Evolutionary conservation across 1,140 invertebrate genomes (phyloP), one percentile per base, ranked within the genome.

Genomic region (Daktulosphaira vitifoliae): DNA sequence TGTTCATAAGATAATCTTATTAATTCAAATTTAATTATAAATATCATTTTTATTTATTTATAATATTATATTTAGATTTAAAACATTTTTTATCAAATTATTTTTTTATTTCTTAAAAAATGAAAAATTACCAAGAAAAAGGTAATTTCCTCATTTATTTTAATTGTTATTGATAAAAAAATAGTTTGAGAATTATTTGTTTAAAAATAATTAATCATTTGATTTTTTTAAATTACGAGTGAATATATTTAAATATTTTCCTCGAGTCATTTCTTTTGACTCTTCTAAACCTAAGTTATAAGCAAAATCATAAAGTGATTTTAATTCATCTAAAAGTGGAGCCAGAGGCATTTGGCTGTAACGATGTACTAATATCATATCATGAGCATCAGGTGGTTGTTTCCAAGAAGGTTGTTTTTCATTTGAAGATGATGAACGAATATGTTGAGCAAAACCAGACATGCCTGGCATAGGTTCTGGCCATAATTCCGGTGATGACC

Each of bases 241-340:
- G n/a, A 73, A 67, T 49, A 96, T 90, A 77, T 93, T 92, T 44
- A 97, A 79, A 75, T 94, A 92, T 78, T 94, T 95, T 38, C 92
- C 93, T 69, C 92, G 79, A 0, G 92, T 96, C 88, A 96, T 93
- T 80, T 97, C 94, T 74, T 93, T 92, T 1, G 92, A 85, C 80
- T 98, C 93, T 73, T 95, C 91, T 13, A 93, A 75, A 7, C 92
- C 93, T 20, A 98, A 77, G 73, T 94, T 90, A 76, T 96, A 97
- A 6, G 93, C 92, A 50, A 90, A 78, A 73, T 96, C 92, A 73
- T 96, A 91, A 20, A 97, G 76, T 72, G 90, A 89, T 74, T 92
- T 90, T 0, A 96, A 90, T 82, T 96, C 93, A 67, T 88, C 83
- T 67, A 96, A 86, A 37, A 97, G 77, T 71, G 56, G 56, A 20